phyloP scores from a whole-genome alignment of 2,888 invertebrate genomes.

The Platycheirus rosarum region DNA sequence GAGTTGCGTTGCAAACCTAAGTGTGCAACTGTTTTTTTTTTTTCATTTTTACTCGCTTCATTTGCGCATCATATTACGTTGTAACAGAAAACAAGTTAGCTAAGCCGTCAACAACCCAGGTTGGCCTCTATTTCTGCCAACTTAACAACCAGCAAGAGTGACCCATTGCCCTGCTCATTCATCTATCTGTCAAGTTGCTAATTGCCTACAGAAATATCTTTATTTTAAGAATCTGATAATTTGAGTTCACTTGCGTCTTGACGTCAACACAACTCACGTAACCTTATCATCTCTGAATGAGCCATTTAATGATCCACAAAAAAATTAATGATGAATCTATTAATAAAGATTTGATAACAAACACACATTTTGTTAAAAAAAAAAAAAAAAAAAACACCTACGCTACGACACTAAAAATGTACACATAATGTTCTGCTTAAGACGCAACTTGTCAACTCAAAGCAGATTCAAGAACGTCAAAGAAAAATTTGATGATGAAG shows the following conservation, averaged over 20 bases:
- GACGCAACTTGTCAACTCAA: not conserved
- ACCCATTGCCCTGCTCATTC: too few species aligned
- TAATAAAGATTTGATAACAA: slow-evolving; percentile 1
- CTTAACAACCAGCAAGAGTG: too few species aligned
- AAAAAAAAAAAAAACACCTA: slow-evolving; percentile 21
- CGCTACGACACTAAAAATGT: slow-evolving; percentile 35
- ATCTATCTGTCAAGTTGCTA: too few species aligned
- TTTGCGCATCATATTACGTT: too few species aligned
- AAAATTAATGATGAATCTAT: not conserved
- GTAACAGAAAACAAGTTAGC: too few species aligned
- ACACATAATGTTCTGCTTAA: slow-evolving; percentile 18
- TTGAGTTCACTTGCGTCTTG: too few species aligned
- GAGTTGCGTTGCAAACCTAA: too few species aligned
- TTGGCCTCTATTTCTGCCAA: too few species aligned
- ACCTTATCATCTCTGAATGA: not conserved
- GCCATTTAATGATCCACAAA: not conserved
- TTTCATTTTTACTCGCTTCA: too few species aligned
- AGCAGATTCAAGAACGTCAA: not conserved
- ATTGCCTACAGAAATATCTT: too few species aligned
- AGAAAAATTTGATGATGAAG: not conserved
- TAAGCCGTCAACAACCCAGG: too few species aligned
- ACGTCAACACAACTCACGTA: not conserved
- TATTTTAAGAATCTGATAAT: not conserved
- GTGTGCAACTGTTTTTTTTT: too few species aligned
- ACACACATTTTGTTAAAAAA: slow-evolving; percentile 33